Conservation (phyloP, 1,140 invertebrate species). For the Drosophila serrata region DNA sequence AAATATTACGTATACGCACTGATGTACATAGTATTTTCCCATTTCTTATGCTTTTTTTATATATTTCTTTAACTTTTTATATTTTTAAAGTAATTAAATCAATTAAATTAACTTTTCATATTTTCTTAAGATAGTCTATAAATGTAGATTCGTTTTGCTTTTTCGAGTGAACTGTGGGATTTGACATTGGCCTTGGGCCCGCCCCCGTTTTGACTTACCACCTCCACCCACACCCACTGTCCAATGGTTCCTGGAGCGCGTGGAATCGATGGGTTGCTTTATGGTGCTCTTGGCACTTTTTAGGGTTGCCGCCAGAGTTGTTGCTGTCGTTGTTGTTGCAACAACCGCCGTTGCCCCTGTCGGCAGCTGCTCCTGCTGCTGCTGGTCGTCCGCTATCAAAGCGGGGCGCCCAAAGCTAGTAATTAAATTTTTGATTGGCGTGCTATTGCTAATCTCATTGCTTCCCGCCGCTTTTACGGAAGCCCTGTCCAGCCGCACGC, state of each 20-base stretch:
- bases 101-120: too few relatives aligned
- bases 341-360: slow-evolving; percentile 9
- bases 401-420: slow-evolving; percentile 17
- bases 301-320: slow-evolving; percentile 29
- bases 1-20: too few relatives aligned
- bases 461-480: slow-evolving; percentile 4
- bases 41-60: too few relatives aligned
- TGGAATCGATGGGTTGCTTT: slow-evolving; percentile 63
- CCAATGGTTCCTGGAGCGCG: slow-evolving; percentile 65
- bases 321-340: slow-evolving; percentile 12
- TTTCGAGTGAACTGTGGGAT: background rate
- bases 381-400: slow-evolving; percentile 23
- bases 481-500: slow-evolving; percentile 3
- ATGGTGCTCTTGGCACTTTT: slow-evolving; percentile 55
- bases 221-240: slow-evolving; percentile 34
- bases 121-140: too few relatives aligned
- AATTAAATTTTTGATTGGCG: slow-evolving; percentile 44
- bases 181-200: slow-evolving; percentile 11
- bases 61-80: too few relatives aligned
- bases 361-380: background rate
- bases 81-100: too few relatives aligned
- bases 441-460: slow-evolving; percentile 45
- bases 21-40: too few relatives aligned
- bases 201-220: background rate
- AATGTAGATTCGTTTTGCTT: background rate